These are phyloP conservation scores for Apeltes quadracus DNA, from an alignment of 2,113 vertebrate genomes.

Conservation along the genomic window DNA sequence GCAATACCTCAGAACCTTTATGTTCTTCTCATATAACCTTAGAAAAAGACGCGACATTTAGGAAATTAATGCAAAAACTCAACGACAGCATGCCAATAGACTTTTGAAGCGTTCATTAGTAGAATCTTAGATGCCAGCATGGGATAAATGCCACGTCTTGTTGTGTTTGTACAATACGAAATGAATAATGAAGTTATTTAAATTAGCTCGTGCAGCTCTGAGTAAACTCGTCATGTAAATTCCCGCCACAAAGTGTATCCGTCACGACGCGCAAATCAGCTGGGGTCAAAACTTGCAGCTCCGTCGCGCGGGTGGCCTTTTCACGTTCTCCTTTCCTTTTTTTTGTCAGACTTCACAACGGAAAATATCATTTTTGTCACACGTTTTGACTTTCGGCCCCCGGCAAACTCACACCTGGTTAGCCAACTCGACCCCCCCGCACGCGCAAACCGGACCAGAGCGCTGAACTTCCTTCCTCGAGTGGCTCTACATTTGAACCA, in stretches of 20 bases:
- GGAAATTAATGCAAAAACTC: background rate
- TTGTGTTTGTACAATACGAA: background rate
- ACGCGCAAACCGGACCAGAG: background rate
- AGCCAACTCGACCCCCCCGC: too few relatives aligned
- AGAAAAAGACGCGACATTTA: background rate
- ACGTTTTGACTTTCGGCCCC: background rate
- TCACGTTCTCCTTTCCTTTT: background rate
- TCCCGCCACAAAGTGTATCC: too few relatives aligned
- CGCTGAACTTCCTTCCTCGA: slow-evolving; percentile 37
- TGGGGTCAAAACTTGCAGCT: too few relatives aligned
- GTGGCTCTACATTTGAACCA: slow-evolving; percentile 42
- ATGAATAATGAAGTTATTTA: too few relatives aligned
- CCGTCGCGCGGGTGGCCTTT: too few relatives aligned
- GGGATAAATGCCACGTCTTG: background rate
- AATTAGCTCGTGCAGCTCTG: too few relatives aligned
- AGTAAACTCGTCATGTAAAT: too few relatives aligned
- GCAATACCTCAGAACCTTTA: slow-evolving; percentile 6
- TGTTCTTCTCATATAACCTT: background rate
- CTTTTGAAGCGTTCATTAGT: background rate
- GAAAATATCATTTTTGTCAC: background rate
- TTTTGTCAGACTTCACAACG: background rate
- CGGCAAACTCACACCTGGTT: background rate
- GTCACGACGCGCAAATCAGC: too few relatives aligned
- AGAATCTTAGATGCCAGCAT: background rate
- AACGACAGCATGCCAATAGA: background rate